A percentile compares a stretch with the other conserved stretches of the same genome.
phyloP scores from a whole-genome alignment of 1,140 invertebrate genomes.

The Saccostrea echinata region DNA sequence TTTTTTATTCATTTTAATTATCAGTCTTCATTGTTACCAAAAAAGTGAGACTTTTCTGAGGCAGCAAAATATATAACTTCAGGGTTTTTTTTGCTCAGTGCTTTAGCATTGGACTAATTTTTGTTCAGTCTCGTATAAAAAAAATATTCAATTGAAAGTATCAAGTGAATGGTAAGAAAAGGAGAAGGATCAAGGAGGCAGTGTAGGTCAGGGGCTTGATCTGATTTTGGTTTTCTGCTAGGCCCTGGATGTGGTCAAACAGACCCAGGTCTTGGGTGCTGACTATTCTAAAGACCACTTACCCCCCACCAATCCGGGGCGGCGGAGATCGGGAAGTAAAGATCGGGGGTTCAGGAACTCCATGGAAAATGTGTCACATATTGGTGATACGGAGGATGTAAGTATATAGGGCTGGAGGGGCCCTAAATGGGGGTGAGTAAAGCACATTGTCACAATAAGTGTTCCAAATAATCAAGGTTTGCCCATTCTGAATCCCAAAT shows the following conservation, averaged over 20 bases:
- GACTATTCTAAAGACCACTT: conserved; percentile 72
- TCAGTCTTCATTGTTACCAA: neutral
- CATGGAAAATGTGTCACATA: conserved; percentile 84
- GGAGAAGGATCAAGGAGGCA: neutral
- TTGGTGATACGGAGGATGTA: conserved; percentile 83
- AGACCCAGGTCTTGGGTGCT: conserved; percentile 86
- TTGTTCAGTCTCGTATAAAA: neutral
- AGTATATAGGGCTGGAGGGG: conserved; percentile 73
- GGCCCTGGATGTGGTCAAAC: conserved; percentile 94
- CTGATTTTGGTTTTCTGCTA: conserved; percentile 79
- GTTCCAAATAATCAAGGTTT: conserved; percentile 32
- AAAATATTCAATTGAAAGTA: neutral
- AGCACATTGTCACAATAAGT: conserved; percentile 57
- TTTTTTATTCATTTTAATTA: conserved; percentile 3
- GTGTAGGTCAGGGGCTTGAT: conserved; percentile 45
- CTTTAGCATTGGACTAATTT: conserved; percentile 10
- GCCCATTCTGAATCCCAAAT: neutral
- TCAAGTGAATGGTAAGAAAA: neutral
- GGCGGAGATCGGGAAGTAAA: conserved; percentile 80
- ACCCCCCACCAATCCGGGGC: conserved; percentile 72
- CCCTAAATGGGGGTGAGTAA: conserved; percentile 74
- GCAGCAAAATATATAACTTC: neutral
- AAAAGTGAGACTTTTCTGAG: neutral
- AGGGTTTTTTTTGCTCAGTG: conserved; percentile 11
- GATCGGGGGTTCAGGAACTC: conserved; percentile 84